phyloP scores from a whole-genome alignment of 2,797 vertebrate genomes.

The Lutjanus argentimaculatus region DNA sequence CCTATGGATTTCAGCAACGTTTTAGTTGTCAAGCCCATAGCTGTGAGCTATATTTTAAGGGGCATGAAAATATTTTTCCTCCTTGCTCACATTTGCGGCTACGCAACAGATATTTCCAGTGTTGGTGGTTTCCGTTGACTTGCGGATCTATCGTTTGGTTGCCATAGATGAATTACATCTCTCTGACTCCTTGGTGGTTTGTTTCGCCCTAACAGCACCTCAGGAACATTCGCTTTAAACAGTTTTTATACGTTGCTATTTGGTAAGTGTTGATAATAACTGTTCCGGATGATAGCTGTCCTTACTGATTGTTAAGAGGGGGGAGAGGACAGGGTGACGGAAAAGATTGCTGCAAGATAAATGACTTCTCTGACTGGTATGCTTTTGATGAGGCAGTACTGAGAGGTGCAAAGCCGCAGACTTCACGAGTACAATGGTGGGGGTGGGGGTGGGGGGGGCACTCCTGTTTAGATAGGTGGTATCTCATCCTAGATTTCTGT shows the following conservation, averaged over 20 bases:
- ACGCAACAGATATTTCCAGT: slow-evolving; percentile 60
- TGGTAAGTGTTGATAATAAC: slow-evolving; percentile 59
- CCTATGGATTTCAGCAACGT: slow-evolving; percentile 27
- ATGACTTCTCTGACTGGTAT: slow-evolving; percentile 74
- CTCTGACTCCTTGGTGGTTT: slow-evolving; percentile 21
- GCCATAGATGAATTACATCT: slow-evolving; percentile 46
- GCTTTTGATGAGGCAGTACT: slow-evolving; percentile 69
- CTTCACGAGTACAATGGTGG: slow-evolving; percentile 51
- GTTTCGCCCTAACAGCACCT: slow-evolving; percentile 36
- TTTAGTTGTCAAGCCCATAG: slow-evolving; percentile 19
- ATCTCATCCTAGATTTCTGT: slow-evolving; percentile 58
- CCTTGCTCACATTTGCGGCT: slow-evolving; percentile 28
- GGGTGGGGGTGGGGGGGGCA: slow-evolving; percentile 17
- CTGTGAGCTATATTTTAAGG: slow-evolving; percentile 42
- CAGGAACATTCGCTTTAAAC: slow-evolving; percentile 48
- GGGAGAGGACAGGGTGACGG: slow-evolving; percentile 7
- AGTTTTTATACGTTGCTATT: slow-evolving; percentile 64
- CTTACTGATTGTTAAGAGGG: slow-evolving; percentile 35
- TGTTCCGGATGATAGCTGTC: slow-evolving; percentile 52
- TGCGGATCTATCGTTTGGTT: slow-evolving; percentile 40
- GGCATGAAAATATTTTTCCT: slow-evolving; percentile 50
- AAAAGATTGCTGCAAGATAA: slow-evolving; percentile 66
- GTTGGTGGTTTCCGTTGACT: slow-evolving; percentile 55
- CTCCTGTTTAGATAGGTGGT: slow-evolving; percentile 76
- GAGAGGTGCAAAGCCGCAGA: slow-evolving; percentile 71